These are phyloP conservation scores for Ochlodes sylvanus DNA, from an alignment of 2,888 invertebrate species.

Conservation along the genomic window DNA sequence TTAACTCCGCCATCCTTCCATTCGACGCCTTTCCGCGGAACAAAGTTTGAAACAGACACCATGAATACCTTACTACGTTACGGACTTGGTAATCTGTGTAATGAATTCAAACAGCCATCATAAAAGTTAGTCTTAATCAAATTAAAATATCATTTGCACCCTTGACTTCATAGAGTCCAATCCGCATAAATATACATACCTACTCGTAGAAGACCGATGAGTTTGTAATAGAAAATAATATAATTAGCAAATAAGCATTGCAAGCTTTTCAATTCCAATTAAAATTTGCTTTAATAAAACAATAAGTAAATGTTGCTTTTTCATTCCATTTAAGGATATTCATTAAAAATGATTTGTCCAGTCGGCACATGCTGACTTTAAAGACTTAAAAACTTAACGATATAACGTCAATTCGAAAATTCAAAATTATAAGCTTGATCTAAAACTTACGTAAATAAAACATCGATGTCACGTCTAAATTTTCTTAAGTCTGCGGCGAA, in stretches of 20 bases:
- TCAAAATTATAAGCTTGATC: neutral
- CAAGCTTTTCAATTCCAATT: constrained; percentile 67
- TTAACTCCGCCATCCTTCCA: constrained; percentile 72
- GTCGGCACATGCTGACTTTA: constrained; percentile 11
- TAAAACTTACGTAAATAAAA: neutral
- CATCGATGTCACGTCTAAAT: constrained; percentile 19
- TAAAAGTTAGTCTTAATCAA: constrained; percentile 34
- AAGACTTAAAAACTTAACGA: constrained; percentile 9
- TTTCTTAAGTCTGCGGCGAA: constrained; percentile 49
- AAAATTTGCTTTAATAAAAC: constrained; percentile 73
- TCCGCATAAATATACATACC: neutral
- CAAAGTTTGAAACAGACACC: constrained; percentile 71
- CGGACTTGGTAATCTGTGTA: constrained; percentile 35
- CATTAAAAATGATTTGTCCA: constrained; percentile 49
- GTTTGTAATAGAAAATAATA: constrained; percentile 52
- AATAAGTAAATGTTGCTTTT: too few species aligned
- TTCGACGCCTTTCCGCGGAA: constrained; percentile 67
- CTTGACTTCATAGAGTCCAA: constrained; percentile 6
- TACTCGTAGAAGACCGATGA: constrained; percentile 12
- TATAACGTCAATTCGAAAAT: neutral
- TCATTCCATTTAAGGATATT: constrained; percentile 62
- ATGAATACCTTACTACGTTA: constrained; percentile 44
- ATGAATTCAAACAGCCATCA: constrained; percentile 37
- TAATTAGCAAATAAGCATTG: constrained; percentile 55
- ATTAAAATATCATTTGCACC: constrained; percentile 27